phyloP scores from a whole-genome alignment of 2,113 vertebrate species.

The Tauraco erythrolophus region DNA sequence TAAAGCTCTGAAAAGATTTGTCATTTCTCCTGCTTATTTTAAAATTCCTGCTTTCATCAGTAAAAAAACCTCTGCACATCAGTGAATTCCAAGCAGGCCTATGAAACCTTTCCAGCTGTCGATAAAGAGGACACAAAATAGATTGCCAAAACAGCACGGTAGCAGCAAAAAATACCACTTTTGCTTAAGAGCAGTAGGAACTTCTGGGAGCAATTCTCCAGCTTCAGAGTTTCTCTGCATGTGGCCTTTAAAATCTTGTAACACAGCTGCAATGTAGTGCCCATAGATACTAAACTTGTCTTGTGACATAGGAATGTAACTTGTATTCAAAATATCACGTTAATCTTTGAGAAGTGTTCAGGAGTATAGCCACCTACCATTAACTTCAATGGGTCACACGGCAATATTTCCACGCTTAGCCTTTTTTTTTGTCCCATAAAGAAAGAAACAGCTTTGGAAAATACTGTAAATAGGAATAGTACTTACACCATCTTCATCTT shows the following conservation, averaged over 20 bases:
- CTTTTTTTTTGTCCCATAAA: neutral
- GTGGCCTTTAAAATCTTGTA: neutral
- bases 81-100: neutral
- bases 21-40: neutral
- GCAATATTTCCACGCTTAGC: neutral
- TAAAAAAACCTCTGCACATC: neutral
- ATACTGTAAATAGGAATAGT: neutral
- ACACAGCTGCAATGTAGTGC: neutral
- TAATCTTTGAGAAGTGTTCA: neutral
- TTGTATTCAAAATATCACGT: neutral
- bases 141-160: neutral
- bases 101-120: neutral
- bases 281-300: neutral
- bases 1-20: neutral
- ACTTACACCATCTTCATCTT: conserved; percentile 96
- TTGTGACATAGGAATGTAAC: neutral
- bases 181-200: neutral
- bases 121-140: neutral
- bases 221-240: neutral
- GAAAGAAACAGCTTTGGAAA: neutral
- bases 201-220: neutral
- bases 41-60: neutral
- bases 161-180: neutral
- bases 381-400: neutral
- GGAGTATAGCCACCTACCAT: neutral